phyloP scores from a whole-genome alignment of 1,140 invertebrate genomes.

The Coelopa frigida region DNA sequence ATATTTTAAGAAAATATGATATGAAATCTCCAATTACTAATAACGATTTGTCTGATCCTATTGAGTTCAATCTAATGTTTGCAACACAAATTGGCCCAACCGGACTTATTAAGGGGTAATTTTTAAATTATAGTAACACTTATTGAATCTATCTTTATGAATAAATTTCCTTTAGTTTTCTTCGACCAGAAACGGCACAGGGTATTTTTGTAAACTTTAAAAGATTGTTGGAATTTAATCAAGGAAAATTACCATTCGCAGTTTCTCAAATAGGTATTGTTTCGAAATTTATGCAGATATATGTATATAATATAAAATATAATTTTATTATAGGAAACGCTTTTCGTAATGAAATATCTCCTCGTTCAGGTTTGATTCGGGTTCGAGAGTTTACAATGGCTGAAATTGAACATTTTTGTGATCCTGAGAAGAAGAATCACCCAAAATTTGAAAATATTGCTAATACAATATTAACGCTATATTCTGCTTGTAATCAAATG shows the following conservation, averaged over 20 bases:
- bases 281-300: no score
- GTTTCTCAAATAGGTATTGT: constrained; percentile 83
- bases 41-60: constrained; percentile 89
- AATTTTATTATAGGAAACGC: no score
- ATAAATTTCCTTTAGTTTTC: no score
- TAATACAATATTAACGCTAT: constrained; percentile 70
- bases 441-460: constrained; percentile 79
- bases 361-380: constrained; percentile 89
- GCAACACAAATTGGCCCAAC: constrained; percentile 94
- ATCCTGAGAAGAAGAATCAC: constrained; percentile 82
- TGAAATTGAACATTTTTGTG: constrained; percentile 99
- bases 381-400: constrained; percentile 99
- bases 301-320: no score
- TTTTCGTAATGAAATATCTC: constrained; percentile 99
- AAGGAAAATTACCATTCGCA: constrained; percentile 93
- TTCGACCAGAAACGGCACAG: constrained; percentile 97
- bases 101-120: constrained; percentile 88
- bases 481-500: constrained; percentile 96
- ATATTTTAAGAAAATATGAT: constrained; percentile 73
- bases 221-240: constrained; percentile 92
- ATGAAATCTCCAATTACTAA: constrained; percentile 94
- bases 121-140: no score
- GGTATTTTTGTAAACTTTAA: constrained; percentile 98
- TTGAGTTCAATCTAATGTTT: constrained; percentile 99
- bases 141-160: no score